Conservation (phyloP, 2,888 invertebrate genomes). For the Nomada ruficornis region DNA sequence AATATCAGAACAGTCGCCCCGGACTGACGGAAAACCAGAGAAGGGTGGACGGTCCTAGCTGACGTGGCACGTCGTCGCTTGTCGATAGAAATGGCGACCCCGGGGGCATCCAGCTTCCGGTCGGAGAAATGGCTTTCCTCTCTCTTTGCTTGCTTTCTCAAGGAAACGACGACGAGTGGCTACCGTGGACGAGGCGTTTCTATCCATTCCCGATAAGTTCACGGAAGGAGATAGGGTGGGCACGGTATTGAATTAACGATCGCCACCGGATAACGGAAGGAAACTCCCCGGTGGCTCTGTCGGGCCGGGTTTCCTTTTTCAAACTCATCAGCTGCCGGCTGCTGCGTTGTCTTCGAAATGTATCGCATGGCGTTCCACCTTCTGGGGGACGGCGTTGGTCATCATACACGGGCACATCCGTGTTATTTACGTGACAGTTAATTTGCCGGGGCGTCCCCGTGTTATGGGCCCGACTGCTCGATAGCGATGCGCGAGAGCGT, state of each 20-base stretch:
- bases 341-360: slow-evolving; percentile 12
- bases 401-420: slow-evolving; percentile 2
- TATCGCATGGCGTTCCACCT: not conserved
- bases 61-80: slow-evolving; percentile 80
- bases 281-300: slow-evolving; percentile 35
- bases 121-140: slow-evolving; percentile 75
- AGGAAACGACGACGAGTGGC: slow-evolving; percentile 52
- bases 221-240: slow-evolving; percentile 41
- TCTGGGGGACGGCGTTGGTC: not conserved
- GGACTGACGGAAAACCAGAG: slow-evolving; percentile 70
- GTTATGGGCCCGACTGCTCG: slow-evolving; percentile 24
- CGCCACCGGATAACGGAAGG: slow-evolving; percentile 73
- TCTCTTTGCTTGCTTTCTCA: slow-evolving; percentile 56
- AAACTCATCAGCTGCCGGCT: slow-evolving; percentile 8
- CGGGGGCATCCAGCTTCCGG: slow-evolving; percentile 79
- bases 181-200: slow-evolving; percentile 57
- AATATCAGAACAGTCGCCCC: slow-evolving; percentile 66
- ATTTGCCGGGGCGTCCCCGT: slow-evolving; percentile 5
- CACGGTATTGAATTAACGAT: slow-evolving; percentile 74
- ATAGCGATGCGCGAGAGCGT: slow-evolving; percentile 12
- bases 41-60: slow-evolving; percentile 74
- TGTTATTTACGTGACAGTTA: slow-evolving; percentile 45
- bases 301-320: not conserved
- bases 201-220: slow-evolving; percentile 63
- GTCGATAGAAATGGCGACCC: slow-evolving; percentile 69